phyloP scores from a whole-genome alignment of 2,888 invertebrate species.

The Nomada ruficornis region DNA sequence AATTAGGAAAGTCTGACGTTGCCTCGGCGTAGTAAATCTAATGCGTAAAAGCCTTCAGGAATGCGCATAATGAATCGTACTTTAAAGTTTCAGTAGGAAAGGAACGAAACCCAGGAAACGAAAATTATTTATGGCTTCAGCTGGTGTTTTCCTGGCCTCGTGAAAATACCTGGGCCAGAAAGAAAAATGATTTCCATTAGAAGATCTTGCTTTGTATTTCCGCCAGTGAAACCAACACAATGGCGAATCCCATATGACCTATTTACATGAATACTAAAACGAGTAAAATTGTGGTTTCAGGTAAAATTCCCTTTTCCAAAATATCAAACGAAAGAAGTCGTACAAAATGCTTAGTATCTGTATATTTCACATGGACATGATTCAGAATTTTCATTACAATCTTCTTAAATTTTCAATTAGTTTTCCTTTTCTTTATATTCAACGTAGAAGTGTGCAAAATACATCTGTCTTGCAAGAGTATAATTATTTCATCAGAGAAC shows the following conservation, averaged over 20 bases:
- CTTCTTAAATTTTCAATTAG: not conserved
- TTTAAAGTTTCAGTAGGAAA: slow-evolving; percentile 35
- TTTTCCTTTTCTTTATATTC: not conserved
- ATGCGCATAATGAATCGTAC: slow-evolving; percentile 29
- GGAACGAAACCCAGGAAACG: slow-evolving; percentile 11
- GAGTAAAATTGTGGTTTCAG: not conserved
- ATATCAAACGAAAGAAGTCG: too few species aligned
- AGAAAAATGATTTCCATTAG: slow-evolving; percentile 17
- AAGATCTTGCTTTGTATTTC: not conserved
- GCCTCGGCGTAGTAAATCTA: slow-evolving; percentile 31
- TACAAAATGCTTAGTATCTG: not conserved
- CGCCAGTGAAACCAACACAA: not conserved
- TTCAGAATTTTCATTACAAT: too few species aligned
- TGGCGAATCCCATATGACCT: not conserved
- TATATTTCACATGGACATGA: too few species aligned
- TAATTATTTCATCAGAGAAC: not conserved
- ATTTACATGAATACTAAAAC: not conserved
- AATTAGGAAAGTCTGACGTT: slow-evolving; percentile 23
- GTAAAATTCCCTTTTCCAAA: too few species aligned
- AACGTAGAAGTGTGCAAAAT: not conserved
- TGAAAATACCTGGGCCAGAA: slow-evolving; percentile 2
- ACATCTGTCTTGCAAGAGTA: not conserved
- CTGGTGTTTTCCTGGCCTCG: not conserved
- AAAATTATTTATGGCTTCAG: slow-evolving; percentile 42
- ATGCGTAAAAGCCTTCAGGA: slow-evolving; percentile 25